Percentiles rank a stretch among this genome's conserved stretches.
These are phyloP conservation scores for Melanargia galathea DNA, from an alignment of 2,888 invertebrate genomes.

Conservation along the genomic window DNA sequence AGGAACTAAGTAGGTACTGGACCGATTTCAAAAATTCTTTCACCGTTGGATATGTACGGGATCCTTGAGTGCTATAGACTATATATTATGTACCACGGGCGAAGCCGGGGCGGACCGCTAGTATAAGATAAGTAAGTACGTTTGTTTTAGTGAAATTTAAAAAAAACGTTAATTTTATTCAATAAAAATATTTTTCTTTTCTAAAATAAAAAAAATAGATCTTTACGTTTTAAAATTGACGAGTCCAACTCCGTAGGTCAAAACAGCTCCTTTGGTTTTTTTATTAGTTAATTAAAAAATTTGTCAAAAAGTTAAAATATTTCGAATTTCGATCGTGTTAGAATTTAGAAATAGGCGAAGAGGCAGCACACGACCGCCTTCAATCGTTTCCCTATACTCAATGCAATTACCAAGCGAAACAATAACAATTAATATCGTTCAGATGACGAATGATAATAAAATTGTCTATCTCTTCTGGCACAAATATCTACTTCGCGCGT, in stretches of 20 bases:
- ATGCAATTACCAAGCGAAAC: conserved; percentile 16
- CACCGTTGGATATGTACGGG: too few species aligned
- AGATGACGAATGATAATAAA: conserved; percentile 6
- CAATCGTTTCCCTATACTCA: background rate
- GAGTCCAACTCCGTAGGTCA: background rate
- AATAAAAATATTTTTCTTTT: too few species aligned
- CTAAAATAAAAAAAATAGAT: too few species aligned
- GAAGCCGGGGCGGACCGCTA: too few species aligned
- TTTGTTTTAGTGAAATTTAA: too few species aligned
- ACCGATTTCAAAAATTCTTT: too few species aligned
- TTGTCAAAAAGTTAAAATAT: background rate
- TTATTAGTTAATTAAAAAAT: background rate
- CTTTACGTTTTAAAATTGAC: background rate
- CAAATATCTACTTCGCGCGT: background rate
- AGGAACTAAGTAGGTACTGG: too few species aligned
- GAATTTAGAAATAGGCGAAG: background rate
- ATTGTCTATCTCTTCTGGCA: background rate
- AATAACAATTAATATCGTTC: conserved; percentile 10
- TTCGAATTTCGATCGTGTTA: background rate
- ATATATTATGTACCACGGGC: too few species aligned
- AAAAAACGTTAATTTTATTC: background rate
- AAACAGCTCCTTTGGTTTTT: background rate
- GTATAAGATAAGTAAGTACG: too few species aligned
- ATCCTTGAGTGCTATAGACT: too few species aligned
- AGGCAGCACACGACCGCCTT: background rate